Conservation (phyloP, 2,888 invertebrate species). For the Beris chalybata region DNA sequence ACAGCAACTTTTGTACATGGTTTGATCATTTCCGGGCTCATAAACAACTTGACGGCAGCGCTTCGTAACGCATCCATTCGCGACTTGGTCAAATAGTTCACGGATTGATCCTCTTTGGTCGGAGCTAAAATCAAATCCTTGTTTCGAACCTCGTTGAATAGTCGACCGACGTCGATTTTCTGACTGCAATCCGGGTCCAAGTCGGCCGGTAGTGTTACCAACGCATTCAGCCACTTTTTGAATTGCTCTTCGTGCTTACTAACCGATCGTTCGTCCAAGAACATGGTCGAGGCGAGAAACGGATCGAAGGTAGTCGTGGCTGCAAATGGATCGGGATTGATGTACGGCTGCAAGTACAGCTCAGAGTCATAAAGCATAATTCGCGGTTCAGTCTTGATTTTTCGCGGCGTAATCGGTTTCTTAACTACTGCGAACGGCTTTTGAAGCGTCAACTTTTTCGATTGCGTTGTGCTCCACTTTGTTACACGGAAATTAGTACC, state of each 20-base stretch:
- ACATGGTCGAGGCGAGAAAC: conserved; percentile 67
- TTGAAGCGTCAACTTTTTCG: conserved; percentile 37
- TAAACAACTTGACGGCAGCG: conserved; percentile 66
- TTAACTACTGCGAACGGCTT: conserved; percentile 45
- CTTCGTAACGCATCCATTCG: conserved; percentile 68
- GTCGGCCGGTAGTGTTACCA: conserved; percentile 74
- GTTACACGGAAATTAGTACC: conserved; percentile 36
- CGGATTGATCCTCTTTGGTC: conserved; percentile 70
- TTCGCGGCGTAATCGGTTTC: conserved; percentile 48
- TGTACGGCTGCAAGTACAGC: conserved; percentile 52
- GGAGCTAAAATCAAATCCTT: conserved; percentile 69
- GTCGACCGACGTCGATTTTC: conserved; percentile 70
- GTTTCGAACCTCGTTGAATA: conserved; percentile 73
- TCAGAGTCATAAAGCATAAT: conserved; percentile 51
- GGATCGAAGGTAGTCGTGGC: conserved; percentile 66
- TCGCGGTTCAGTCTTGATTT: conserved; percentile 44
- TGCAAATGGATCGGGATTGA: conserved; percentile 60
- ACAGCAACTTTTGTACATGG: conserved; percentile 70
- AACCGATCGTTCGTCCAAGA: conserved; percentile 69
- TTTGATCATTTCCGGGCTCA: conserved; percentile 63
- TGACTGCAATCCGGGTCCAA: conserved; percentile 64
- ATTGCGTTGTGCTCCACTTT: conserved; percentile 47
- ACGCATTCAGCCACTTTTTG: conserved; percentile 77
- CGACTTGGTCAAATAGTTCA: conserved; percentile 67
- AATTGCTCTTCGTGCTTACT: conserved; percentile 71